Base-by-base conservation (phyloP, 2,797 vertebrate species). In the Uromys caudimaculatus region DNA sequence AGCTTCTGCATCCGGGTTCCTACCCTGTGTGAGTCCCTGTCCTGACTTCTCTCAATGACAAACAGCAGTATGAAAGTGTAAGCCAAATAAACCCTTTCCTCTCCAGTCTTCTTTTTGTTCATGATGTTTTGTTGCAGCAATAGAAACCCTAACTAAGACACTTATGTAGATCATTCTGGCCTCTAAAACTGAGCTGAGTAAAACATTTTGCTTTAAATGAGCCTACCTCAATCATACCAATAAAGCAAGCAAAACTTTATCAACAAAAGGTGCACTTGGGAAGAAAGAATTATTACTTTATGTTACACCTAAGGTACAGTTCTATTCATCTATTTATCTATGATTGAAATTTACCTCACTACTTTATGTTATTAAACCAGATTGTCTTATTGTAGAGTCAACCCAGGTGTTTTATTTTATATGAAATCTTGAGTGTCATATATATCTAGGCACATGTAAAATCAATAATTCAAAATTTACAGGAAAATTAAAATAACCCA, bases 381-480 rank as follows among this genome's bases (percentile, higher is more conserved):
- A 11, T 69, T 17, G 32, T 54, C 62, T 87, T 92, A 77, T 47
- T 92, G 10, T 76, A 54, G 21, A 60, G 41, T 90, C 71, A 89
- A 47, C 47, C 16, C 86, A 44, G 11, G 5, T 87, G 21, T 79
- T 83, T 95, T 79, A 35, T 58, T 60, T 41, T 64, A 10, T 44
- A 89, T 27, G 58, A 35, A 89, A 24, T 86, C 67, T 88, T 85
- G 27, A 88, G 52, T 35, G 60, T 44, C 62, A 24, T 50, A 67
- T 89, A 93, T 93, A n/a, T 83, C 14, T 56, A 93, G 76, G 44
- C 58, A 77, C 41, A 85, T 19, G n/a, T 88, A 41, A 44, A 93
- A 75, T 93, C 62, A 84, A 17, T 64, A 69, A 92, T 62, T 95
- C 83, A n/a, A 92, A 93, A 87, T 24, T 71, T 88, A 81, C 21